phyloP scores from a whole-genome alignment of 92 coral and sea anemone genomes.

The Umimayanthus kanabou region DNA sequence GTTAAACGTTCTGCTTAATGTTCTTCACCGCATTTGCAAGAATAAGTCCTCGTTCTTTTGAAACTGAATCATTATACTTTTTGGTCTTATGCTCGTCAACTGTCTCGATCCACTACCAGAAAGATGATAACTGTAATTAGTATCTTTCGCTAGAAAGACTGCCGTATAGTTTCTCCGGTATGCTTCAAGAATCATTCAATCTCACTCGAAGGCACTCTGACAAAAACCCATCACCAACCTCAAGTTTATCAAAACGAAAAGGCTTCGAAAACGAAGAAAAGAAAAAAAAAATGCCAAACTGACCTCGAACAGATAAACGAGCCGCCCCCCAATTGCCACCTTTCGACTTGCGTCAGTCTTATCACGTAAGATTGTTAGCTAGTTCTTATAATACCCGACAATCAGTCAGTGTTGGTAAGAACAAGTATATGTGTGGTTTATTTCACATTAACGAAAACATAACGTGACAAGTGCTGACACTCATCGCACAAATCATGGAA shows the following conservation, averaged over 20 bases:
- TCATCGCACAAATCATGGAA: not conserved
- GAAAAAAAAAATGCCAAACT: not conserved
- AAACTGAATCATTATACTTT: not conserved
- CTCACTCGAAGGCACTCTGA: not conserved
- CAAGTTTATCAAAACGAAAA: not conserved
- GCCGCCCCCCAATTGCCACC: not conserved
- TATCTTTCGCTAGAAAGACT: not conserved
- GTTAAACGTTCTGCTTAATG: not conserved
- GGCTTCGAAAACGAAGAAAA: not conserved
- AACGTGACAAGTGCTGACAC: not conserved
- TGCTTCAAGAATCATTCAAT: no score
- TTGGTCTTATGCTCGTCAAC: not conserved
- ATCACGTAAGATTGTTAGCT: not conserved
- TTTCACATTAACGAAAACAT: not conserved
- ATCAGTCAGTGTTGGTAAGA: not conserved
- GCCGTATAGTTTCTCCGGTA: not conserved
- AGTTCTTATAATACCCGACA: not conserved
- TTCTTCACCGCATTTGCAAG: not conserved
- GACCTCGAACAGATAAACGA: no score
- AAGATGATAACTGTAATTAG: not conserved
- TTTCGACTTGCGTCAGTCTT: not conserved
- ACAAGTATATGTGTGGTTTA: not conserved
- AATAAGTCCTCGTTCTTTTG: not conserved
- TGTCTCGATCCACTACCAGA: not conserved
- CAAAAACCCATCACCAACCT: not conserved